Evolutionary conservation across 1,140 invertebrate species (phyloP).

Genomic region (Ips typographus): DNA sequence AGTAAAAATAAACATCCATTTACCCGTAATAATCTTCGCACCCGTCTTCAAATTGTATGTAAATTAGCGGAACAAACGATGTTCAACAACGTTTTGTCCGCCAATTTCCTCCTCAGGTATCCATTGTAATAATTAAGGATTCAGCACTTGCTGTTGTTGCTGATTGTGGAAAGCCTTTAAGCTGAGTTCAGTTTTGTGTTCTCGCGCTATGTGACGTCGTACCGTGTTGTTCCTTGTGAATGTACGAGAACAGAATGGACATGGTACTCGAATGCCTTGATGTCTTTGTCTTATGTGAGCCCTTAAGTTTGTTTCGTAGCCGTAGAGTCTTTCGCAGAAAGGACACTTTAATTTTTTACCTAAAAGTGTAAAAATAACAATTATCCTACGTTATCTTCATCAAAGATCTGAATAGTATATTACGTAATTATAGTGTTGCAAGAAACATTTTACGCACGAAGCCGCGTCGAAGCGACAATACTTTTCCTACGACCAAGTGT

Average conservation of each 20-base stretch:
- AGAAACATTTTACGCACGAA: too few relatives aligned
- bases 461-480: too few relatives aligned
- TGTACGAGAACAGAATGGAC: slow-evolving; percentile 84
- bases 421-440: too few relatives aligned
- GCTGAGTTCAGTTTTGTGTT: slow-evolving; percentile 76
- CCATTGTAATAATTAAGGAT: slow-evolving; percentile 10
- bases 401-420: too few relatives aligned
- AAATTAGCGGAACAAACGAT: too few relatives aligned
- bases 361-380: slow-evolving; percentile 49
- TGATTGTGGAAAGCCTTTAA: slow-evolving; percentile 67
- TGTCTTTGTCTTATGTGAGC: slow-evolving; percentile 88
- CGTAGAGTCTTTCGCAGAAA: slow-evolving; percentile 88
- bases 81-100: too few relatives aligned
- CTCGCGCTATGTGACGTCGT: slow-evolving; percentile 80
- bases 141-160: slow-evolving; percentile 52
- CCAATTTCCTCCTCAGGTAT: too few relatives aligned
- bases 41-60: too few relatives aligned
- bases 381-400: too few relatives aligned
- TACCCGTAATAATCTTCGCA: too few relatives aligned
- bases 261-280: slow-evolving; percentile 85
- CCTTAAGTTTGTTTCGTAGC: slow-evolving; percentile 88
- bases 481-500: too few relatives aligned
- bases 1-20: slow-evolving; percentile 12
- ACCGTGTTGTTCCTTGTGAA: slow-evolving; percentile 92
- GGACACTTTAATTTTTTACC: slow-evolving; percentile 89